Base-by-base conservation (phyloP, 2,888 invertebrate species). In the Andrena bucephala region DNA sequence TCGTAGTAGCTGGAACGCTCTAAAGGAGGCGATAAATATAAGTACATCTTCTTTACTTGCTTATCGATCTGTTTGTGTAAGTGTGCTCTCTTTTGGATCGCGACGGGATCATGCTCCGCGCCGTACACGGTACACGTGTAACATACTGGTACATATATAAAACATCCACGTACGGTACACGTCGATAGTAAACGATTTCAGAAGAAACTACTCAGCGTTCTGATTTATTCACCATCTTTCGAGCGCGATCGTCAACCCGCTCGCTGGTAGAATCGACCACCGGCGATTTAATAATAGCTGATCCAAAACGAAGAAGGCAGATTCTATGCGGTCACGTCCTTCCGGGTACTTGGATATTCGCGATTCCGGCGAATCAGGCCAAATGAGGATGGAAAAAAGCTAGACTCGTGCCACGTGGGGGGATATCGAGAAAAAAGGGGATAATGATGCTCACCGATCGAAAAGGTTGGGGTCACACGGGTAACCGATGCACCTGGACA, bases 31-130 rank as follows among this genome's bases (percentile, higher is more conserved):
- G 74, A 80, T 66, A 70, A 65, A 70, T 50, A 75, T 62, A 70
- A 75, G 75, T 67, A 74, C 54, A 81, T 68, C 81, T 42, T 80
- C 81, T 75, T 82, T 82, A 71, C 73, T 63, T 63, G 82, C 82
- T 75, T 82, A 82, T 81, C 81, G 82, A 77, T 80, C 80, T 73
- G 72, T 82, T 82, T 81, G 67, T 82, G 63, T 81, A 81, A 71
- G 62, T 75, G 62, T 69, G 79, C 73, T 79, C 79, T 79, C 65
- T 73, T 54, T 75, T 65, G 79, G 50, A 79, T 79, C 81, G 81
- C 81, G 73, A 73, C 52, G 36, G 72, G 69, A 62, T 68, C 67
- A 62, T 24, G 68, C 68, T 16, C 62, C 48, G 62, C 31, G 74
- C 31, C 52, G 60, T 42, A 63, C 10, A 24, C 52, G 13, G 67